These are phyloP conservation scores for human DNA, from an alignment of 2,113 vertebrate genomes.

Conservation along the genomic window GRCh38 chr20:47672501-47673000, in stretches of 20 bases:
- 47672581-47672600: not conserved
- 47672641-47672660: not conserved
- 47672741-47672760: not conserved
- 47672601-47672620: rapidly evolving
- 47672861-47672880: not conserved
- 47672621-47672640: not conserved
- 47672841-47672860: not conserved
- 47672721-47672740: not conserved
- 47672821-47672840: not conserved
- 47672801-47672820: not conserved
- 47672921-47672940: not conserved
- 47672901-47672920: not conserved
- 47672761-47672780: not conserved
- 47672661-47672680: rapidly evolving
- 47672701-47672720: not conserved
- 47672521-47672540: no score
- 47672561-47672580: not conserved
- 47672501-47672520: not conserved
- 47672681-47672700: not conserved
- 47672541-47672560: not conserved
- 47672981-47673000: no score
- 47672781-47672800: rapidly evolving
- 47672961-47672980: not conserved
- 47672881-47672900: not conserved
- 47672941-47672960: not conserved